Evolutionary conservation across 2,888 invertebrate species (phyloP), one percentile per base, ranked within the genome.

Genomic region (Hyles lineata): DNA sequence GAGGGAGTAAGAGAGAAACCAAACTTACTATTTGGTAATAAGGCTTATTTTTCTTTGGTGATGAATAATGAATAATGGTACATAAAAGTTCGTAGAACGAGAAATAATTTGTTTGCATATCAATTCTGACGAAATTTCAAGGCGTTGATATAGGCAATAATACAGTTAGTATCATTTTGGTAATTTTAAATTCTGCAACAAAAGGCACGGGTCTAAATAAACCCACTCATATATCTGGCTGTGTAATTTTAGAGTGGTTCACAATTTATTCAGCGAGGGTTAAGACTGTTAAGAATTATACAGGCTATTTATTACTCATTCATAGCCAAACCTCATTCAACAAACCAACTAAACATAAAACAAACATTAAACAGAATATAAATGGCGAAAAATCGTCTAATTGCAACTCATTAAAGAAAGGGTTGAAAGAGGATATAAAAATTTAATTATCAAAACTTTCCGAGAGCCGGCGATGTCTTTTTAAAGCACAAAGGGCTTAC

Each of bases 361-460:
- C 21, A 55, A 58, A 70, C 73, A 77, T 77, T 80, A 63, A 67
- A 77, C 61, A 73, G 74, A 70, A 78, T 76, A 70, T 69, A 60
- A 76, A 78, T 73, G 71, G 63, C 70, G 67, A 72, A 72, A 72
- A 82, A 79, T 81, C 55, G 55, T n/a, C 83, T 87, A 80, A 81
- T 83, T 85, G 80, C 76, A 77, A 74, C 80, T 83, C 82, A 84
- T 87, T 86, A 81, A 83, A 79, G 75, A 75, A 75, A 78, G 81
- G 76, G 79, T 81, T 81, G 83, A 82, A 43, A 43, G 80, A 77
- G 83, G 82, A 83, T 84, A 82, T 88, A 88, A 89, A 91, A 91
- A 88, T 86, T 89, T 90, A 90, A 92, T 91, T 89, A 89, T 80
- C 80, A 83, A 89, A 92, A 89, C 85, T 92, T 90, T 83, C 77